Evolutionary conservation across 2,888 invertebrate species (phyloP).

Genomic region (Dicyrtomina minuta): DNA sequence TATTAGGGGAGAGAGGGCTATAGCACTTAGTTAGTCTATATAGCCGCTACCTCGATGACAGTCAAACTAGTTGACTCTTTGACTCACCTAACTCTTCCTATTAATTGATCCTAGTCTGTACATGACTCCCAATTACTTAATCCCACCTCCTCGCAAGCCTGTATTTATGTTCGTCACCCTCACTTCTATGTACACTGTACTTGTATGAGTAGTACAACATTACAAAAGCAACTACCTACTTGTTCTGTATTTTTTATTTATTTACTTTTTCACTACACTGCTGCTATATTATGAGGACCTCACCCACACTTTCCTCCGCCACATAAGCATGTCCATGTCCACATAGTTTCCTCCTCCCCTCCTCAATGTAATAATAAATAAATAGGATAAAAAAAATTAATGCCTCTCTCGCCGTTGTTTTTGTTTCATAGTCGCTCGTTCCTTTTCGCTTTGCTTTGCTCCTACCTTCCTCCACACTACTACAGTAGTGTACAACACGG

Average conservation of each 20-base stretch:
- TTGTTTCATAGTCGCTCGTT: too few relatives aligned
- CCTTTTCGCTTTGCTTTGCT: too few relatives aligned
- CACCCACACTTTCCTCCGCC: constrained; percentile 26
- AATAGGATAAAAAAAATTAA: background rate
- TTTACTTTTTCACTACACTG: background rate
- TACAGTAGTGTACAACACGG: background rate
- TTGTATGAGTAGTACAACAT: too few relatives aligned
- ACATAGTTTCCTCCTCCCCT: constrained; percentile 9
- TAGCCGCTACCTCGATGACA: too few relatives aligned
- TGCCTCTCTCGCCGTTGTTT: background rate
- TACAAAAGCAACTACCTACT: background rate
- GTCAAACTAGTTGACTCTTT: constrained; percentile 3
- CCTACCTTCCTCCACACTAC: background rate
- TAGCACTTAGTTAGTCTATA: too few relatives aligned
- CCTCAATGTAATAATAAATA: background rate
- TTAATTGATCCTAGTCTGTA: constrained; percentile 23
- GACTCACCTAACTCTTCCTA: constrained; percentile 10
- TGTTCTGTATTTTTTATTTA: too few relatives aligned
- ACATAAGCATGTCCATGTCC: constrained; percentile 14
- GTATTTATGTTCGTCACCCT: background rate
- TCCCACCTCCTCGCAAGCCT: constrained; percentile 13
- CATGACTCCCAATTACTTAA: constrained; percentile 22
- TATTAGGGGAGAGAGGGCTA: too few relatives aligned
- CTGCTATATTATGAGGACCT: constrained; percentile 15
- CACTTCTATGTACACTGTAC: too few relatives aligned